Base-by-base conservation (phyloP, 2,113 vertebrate genomes). In the Phoenicopterus ruber region DNA sequence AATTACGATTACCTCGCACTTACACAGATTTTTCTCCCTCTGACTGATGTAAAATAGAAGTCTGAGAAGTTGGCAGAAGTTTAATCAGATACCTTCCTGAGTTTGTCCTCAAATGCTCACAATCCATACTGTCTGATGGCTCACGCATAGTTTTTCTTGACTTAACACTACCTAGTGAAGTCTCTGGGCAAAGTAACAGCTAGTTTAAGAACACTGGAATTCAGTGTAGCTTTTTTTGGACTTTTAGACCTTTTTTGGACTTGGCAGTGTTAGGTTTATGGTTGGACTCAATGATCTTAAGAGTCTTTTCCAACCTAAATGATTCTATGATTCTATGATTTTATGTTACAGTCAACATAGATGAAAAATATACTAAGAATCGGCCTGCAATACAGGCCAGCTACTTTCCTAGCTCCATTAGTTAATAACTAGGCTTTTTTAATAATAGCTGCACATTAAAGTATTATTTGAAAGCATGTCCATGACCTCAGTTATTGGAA, bases 371-470 rank as follows among this genome's bases (percentile, higher is more conserved):
- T 24, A 76, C 4, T 38, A 66, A 13, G 14, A 82, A 88, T 55
- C 44, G 57, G 52, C 22, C 81, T 31, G 6, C 38, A 54, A 46
- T 11, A 58, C 16, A 19, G 21, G 49, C 26, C 73, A 72, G 24
- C 42, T 69, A 72, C 28, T 69, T 91, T 93, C 57, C 20, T 26
- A 89, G 61, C 17, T 80, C 29, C 46, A 32, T 50, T 91, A 91
- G 21, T 70, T 92, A 95, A 82, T 71, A 96, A 76, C 25, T 63
- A 47, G 54, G 24, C 8, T 70, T 86, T 93, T 96, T 91, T 31
- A 96, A 94, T 82, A 94, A 86, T 57, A 95, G 21, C 21, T 72
- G 57, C 29, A 85, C 28, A 93, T 86, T 94, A 96, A 90, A 93
- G 78, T 44, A 93, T 89, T 90, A 93, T 85, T 78, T 93, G 79